A percentile compares a stretch with the other conserved stretches of the same genome.
Conservation (phyloP, 2,797 vertebrate species). For the Sebastes cheni region DNA sequence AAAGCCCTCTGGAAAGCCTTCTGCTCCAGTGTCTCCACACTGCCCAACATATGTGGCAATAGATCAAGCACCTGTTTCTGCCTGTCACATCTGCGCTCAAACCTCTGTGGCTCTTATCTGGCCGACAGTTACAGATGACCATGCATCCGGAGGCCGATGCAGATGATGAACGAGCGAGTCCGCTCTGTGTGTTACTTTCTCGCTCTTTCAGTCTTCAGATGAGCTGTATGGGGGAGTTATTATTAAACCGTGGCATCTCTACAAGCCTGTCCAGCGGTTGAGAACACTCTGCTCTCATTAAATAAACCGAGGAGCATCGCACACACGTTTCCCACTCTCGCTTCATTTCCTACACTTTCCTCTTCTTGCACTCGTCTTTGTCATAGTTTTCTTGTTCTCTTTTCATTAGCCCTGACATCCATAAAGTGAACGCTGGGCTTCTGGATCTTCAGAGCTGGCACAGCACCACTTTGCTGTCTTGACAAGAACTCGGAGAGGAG, state of each 20-base stretch:
- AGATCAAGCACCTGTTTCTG: conserved; percentile 71
- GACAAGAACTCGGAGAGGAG: conserved; percentile 46
- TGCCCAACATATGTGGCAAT: conserved; percentile 60
- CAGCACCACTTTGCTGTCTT: conserved; percentile 56
- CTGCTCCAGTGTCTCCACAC: conserved; percentile 40
- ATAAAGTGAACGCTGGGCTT: conserved; percentile 32
- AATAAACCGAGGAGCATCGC: conserved; percentile 39
- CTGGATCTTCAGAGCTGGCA: conserved; percentile 51
- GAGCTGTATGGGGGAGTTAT: conserved; percentile 41
- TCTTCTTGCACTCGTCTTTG: conserved; percentile 35
- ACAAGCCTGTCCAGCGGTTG: conserved; percentile 26
- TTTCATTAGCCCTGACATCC: conserved; percentile 60
- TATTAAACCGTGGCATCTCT: conserved; percentile 48
- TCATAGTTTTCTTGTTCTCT: conserved; percentile 47
- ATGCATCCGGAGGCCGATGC: conserved; percentile 46
- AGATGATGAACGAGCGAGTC: conserved; percentile 60
- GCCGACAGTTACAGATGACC: conserved; percentile 72
- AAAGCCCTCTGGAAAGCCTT: conserved; percentile 33
- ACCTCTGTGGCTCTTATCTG: conserved; percentile 59
- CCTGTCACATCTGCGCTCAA: conserved; percentile 61
- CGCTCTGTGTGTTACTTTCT: conserved; percentile 8
- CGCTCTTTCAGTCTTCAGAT: conserved; percentile 24
- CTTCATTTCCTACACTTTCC: conserved; percentile 53
- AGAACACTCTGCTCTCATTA: conserved; percentile 60
- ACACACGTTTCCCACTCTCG: conserved; percentile 22